These are phyloP conservation scores for Diorhabda elongata DNA, from an alignment of 1,140 invertebrate genomes.

Conservation along the genomic window DNA sequence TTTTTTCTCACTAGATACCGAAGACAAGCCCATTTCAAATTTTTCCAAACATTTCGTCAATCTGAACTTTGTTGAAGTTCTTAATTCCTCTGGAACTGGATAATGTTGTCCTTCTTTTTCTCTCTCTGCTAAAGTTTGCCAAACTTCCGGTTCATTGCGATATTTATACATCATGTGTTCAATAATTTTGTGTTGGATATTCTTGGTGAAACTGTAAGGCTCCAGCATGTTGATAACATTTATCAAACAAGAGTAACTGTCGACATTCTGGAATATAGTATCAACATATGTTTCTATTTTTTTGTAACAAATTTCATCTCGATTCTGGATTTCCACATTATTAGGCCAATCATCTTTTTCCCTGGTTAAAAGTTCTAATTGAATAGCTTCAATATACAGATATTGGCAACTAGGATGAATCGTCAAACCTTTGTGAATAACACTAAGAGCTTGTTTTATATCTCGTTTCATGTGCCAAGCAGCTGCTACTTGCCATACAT, in stretches of 20 bases:
- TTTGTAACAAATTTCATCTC: constrained; percentile 20
- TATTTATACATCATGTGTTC: constrained; percentile 24
- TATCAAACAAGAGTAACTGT: constrained; percentile 28
- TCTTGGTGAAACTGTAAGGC: constrained; percentile 23
- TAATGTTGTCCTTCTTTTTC: constrained; percentile 25
- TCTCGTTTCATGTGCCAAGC: constrained; percentile 16
- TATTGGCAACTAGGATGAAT: constrained; percentile 21
- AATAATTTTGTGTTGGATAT: constrained; percentile 29
- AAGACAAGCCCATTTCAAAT: constrained; percentile 27
- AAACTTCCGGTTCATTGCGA: constrained; percentile 22
- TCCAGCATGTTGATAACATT: constrained; percentile 28
- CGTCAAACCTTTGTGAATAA: constrained; percentile 27
- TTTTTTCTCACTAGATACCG: constrained; percentile 22
- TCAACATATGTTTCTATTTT: constrained; percentile 27
- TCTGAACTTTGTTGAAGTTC: constrained; percentile 15
- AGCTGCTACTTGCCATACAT: constrained; percentile 25
- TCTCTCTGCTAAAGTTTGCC: constrained; percentile 32
- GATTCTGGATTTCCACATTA: constrained; percentile 5
- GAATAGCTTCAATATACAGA: constrained; percentile 24
- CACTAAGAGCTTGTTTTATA: constrained; percentile 9
- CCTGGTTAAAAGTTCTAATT: constrained; percentile 22
- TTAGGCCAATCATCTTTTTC: constrained; percentile 9
- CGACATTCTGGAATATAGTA: constrained; percentile 25
- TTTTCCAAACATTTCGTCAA: constrained; percentile 19
- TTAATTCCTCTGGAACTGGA: background rate